phyloP scores from a whole-genome alignment of 35 echinoderm and acorn worm genomes.

The Patiria miniata region DNA sequence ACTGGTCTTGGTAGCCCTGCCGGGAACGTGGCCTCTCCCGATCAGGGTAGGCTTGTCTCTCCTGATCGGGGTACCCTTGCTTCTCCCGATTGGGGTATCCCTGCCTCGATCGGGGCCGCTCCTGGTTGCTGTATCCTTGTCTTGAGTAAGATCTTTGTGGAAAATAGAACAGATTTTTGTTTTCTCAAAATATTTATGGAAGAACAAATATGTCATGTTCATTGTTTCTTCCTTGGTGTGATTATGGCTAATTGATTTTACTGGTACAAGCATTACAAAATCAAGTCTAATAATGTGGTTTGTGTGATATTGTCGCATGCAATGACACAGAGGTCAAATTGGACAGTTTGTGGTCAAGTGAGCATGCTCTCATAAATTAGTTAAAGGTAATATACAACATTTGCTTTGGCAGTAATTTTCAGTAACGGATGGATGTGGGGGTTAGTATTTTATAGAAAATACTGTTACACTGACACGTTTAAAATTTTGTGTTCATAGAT shows the following conservation, averaged over 20 bases:
- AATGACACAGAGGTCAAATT: too few species aligned
- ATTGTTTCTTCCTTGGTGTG: slow-evolving; percentile 27
- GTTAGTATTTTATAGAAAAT: too few species aligned
- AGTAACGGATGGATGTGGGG: too few species aligned
- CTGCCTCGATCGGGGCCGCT: slow-evolving; percentile 74
- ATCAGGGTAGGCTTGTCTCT: background rate
- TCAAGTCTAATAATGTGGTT: background rate
- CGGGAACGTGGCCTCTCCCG: slow-evolving; percentile 40
- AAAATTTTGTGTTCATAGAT: too few species aligned
- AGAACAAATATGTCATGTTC: slow-evolving; percentile 30
- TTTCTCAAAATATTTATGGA: background rate
- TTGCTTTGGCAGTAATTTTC: too few species aligned
- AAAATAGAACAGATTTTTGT: background rate
- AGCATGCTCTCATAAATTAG: too few species aligned
- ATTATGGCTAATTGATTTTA: slow-evolving; percentile 35
- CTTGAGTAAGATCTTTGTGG: slow-evolving; percentile 27
- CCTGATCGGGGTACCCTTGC: background rate
- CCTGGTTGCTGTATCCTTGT: slow-evolving; percentile 45
- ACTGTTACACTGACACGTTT: too few species aligned
- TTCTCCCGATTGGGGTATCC: slow-evolving; percentile 19
- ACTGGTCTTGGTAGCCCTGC: slow-evolving; percentile 20
- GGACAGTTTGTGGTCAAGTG: too few species aligned
- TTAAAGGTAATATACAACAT: too few species aligned
- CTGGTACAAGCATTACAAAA: slow-evolving; percentile 24
- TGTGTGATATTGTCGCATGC: too few species aligned